Evolutionary conservation across 1,140 invertebrate species (phyloP), one percentile per base, ranked within the genome.

Genomic region (Parapsyche elsis): DNA sequence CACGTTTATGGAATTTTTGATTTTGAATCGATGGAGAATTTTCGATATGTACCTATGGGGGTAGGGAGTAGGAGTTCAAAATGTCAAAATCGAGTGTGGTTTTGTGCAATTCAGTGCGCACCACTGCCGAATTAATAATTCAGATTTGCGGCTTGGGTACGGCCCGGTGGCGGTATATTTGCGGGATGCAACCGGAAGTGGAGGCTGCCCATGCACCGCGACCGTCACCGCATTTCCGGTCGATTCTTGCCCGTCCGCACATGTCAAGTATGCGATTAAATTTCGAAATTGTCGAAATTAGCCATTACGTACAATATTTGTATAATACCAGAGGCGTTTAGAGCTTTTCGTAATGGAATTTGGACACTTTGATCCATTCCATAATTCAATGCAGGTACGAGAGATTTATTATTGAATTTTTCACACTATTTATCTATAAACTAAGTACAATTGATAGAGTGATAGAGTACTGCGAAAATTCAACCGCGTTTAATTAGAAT

Each of bases 101-200:
- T 67, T 26, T 12, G 64, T n/a, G 64, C 19, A 23, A 23, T 61
- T 61, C 59, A 19, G 19, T 10, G 9, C 24, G 12, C 10, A 49
- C 38, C 81, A 21, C 59, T 57, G 67, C 30, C 75, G 61, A 83
- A 83, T 80, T 78, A 80, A 83, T 83, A 80, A 80, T 83, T 83
- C 79, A 80, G 79, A 83, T 81, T 80, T 78, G 78, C 79, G 79
- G 79, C 46, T 78, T 46, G 38, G n/a, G 26, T 59, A 44, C 76
- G 30, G 74, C 24, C 46, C 45, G 53, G 5, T n/a, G 49, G 67
- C 24, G 53, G 81, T 80, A 80, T 76, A 79, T 83, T 83, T 83
- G 81, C 64, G 81, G 81, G 12, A 75, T 59, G 79, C 81, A 45
- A 71, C 23, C 77, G 45, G 44, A 24, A 24, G 21, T 24, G 16